phyloP scores from a whole-genome alignment of 2,113 vertebrate genomes.

The Chascanopsetta lugubris region DNA sequence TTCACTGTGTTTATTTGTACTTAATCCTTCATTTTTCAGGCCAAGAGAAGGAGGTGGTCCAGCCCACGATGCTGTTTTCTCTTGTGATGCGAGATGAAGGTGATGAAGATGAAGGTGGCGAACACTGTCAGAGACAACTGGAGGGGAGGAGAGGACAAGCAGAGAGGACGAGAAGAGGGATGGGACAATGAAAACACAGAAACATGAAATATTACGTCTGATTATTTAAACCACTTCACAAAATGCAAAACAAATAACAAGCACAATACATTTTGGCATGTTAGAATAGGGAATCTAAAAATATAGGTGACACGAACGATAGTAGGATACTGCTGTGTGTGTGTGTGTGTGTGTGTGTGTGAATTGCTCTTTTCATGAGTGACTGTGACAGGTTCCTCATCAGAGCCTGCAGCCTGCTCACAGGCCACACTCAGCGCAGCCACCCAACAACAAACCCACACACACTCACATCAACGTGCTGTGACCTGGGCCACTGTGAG shows the following conservation, averaged over 20 bases:
- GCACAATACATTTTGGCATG: not conserved
- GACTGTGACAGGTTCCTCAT: conserved; percentile 72
- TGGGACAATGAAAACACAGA: not conserved
- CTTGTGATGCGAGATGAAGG: not conserved
- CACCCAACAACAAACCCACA: conserved; percentile 29
- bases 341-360: conserved; percentile 18
- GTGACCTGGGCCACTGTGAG: conserved; percentile 28
- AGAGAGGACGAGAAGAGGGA: not conserved
- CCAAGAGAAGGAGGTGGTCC: not conserved
- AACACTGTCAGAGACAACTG: not conserved
- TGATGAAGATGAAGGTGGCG: not conserved
- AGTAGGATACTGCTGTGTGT: not conserved
- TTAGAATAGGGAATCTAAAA: not conserved
- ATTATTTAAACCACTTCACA: not conserved
- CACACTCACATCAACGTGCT: conserved; percentile 18
- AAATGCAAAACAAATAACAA: not conserved
- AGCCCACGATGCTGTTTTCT: not conserved
- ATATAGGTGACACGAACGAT: not conserved
- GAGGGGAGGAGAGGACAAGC: not conserved
- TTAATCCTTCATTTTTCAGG: not conserved
- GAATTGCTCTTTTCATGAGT: conserved; percentile 77
- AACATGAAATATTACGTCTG: not conserved
- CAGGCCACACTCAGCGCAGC: conserved; percentile 50
- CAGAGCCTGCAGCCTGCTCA: conserved; percentile 57
- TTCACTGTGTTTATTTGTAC: not conserved